Evolutionary conservation across 2,797 vertebrate species (phyloP), one percentile per base, ranked within the genome.

Genomic region (Carcharodon carcharias): DNA sequence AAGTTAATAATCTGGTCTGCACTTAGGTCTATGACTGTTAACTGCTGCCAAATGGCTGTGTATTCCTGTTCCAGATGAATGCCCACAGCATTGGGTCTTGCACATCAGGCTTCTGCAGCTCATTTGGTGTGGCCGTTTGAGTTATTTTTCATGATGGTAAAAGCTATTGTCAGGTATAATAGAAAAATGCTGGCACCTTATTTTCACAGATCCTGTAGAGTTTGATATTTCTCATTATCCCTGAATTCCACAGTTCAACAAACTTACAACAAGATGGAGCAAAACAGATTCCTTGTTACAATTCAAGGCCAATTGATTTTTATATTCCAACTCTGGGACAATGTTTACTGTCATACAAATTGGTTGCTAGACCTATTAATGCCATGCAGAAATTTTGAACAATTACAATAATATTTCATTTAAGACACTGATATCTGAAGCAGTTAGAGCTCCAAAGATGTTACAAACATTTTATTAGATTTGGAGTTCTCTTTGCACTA

Each of bases 1-100:
- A 85, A 85, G 82, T 85, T 85, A 50, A 85, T 85, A 85, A 26
- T 85, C 45, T 85, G 82, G 45, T 23, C 45, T 85, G 40, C 35
- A 85, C 45, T 50, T 85, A 50, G 45, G 45, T 85, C 50, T 85
- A 85, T 9, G 45, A 85, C 82, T 85, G 82, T 7, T 23, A 50
- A 85, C 82, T 85, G 82, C 82, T 85, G 82, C 82, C 82, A 85
- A 85, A 23, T 85, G 40, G 82, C 45, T 50, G 82, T 85, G 82
- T 26, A 85, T 85, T 85, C 40, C 82, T 50, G 82, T 85, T 85
- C 82, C 45, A 50, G 82, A 85, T 85, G 40, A 85, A 50, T 85
- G 40, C 45, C 82, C 82, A 50, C 40, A 85, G 82, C 40, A 85
- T 26, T 85, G 40, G 80, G 4, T 85, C 40, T 45, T 45, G 80